These are phyloP conservation scores for Hirudinaria manillensis DNA, from an alignment of 2,888 invertebrate species.

Conservation along the genomic window DNA sequence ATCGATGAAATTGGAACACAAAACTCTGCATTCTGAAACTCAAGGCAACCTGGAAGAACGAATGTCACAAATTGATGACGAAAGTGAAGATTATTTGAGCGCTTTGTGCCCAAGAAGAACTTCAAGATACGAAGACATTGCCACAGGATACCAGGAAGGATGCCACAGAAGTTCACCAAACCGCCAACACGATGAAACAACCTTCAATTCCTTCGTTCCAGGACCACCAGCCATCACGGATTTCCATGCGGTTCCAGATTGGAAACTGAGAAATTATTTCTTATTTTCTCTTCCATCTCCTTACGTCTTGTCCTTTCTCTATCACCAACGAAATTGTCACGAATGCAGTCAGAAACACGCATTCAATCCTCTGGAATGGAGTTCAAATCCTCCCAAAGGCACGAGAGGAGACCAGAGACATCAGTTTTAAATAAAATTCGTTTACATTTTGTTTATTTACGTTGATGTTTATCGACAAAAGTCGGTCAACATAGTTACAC, in stretches of 20 bases:
- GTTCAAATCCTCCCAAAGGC: too few relatives aligned
- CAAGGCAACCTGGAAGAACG: background rate
- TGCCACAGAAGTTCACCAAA: background rate
- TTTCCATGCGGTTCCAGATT: background rate
- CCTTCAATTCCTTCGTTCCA: background rate
- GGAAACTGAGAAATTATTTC: conserved; percentile 10
- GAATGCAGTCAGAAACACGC: background rate
- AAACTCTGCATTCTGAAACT: background rate
- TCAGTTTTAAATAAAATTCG: too few relatives aligned
- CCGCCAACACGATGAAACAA: background rate
- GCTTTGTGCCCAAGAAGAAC: background rate
- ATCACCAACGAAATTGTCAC: background rate
- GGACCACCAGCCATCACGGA: background rate
- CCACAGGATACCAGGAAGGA: too few relatives aligned
- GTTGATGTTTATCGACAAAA: too few relatives aligned
- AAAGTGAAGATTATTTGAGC: background rate
- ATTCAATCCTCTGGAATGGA: background rate
- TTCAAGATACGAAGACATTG: background rate
- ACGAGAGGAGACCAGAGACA: too few relatives aligned
- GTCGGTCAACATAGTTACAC: too few relatives aligned
- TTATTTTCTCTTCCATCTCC: background rate
- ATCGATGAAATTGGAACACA: background rate
- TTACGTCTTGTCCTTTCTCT: background rate
- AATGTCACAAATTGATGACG: background rate
- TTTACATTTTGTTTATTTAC: too few relatives aligned